A percentile compares a stretch with the other conserved stretches of the same genome.
Conservation (phyloP, 2,113 vertebrate genomes). For the Rissa tridactyla region DNA sequence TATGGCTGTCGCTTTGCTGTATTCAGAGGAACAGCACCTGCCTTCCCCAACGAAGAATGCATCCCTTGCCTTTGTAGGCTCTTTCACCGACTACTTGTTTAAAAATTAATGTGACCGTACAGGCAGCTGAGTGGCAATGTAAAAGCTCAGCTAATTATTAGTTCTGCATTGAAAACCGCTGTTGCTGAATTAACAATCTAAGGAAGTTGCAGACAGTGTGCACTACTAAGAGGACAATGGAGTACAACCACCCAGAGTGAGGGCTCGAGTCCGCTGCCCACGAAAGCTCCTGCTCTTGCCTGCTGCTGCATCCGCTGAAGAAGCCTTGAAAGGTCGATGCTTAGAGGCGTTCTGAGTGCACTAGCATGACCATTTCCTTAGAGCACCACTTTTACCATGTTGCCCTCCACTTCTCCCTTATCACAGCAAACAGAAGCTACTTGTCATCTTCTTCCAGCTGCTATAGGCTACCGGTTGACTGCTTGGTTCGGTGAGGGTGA, state of each 20-base stretch:
- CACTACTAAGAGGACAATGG: rapidly evolving
- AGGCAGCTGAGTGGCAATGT: background rate
- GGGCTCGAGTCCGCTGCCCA: rapidly evolving
- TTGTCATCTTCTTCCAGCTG: background rate
- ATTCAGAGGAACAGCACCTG: background rate
- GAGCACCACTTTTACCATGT: no score
- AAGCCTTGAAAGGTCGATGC: background rate
- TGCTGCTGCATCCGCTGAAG: background rate
- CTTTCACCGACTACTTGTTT: background rate
- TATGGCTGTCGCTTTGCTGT: background rate
- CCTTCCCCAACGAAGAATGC: background rate
- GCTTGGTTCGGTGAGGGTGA: rapidly evolving
- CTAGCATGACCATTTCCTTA: background rate
- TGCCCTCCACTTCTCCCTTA: background rate
- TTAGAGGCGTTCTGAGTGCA: rapidly evolving
- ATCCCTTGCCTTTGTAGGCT: background rate
- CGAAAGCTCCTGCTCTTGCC: background rate
- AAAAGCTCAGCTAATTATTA: background rate
- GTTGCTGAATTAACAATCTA: background rate
- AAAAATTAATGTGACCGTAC: background rate
- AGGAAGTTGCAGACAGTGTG: background rate
- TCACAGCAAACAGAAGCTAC: background rate
- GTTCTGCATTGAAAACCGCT: background rate
- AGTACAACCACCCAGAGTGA: rapidly evolving
- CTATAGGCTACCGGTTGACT: background rate